Evolutionary conservation across 2,113 vertebrate genomes (phyloP), one percentile per base, ranked within the genome.

Genomic region (Myotis yumanensis): DNA sequence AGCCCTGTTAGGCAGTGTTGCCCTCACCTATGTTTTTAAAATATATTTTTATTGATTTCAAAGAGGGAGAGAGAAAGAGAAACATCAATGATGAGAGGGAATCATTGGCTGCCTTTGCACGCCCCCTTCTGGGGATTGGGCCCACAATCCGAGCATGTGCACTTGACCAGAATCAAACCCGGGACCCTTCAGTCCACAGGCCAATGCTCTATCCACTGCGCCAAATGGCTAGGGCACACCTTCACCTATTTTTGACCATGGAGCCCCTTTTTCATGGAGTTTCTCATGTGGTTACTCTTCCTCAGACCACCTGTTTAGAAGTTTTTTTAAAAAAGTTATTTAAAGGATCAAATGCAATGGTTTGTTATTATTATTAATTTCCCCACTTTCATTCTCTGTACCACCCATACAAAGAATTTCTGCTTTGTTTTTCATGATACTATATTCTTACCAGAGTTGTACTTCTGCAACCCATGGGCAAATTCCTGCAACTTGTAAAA

Each of bases 351-450:
- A 76, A 64, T 77, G 7, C 30, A 30, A 22, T 87, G 22, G 22
- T 16, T 93, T 82, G 4, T 77, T 14, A 64, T 40, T 62, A 40
- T 48, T 43, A 15, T 54, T 72, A 11, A 62, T 86, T 73, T 76
- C 32, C 64, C 22, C 16, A 46, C 14, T 79, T 94, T 43, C 18
- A 83, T 72, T 90, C 37, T 86, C 71, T 90, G 2, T 23, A 9
- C 28, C 23, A 62, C 30, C 2, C 23, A 11, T 9, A 62, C 46
- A 86, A 72, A 93, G 15, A 66, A 43, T 28, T 91, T 46, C 11
- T 52, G 15, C 28, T 92, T 96, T 32, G 10, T 71, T 90, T 95
- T 85, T 94, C 28, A 35, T 52, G 68, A 75, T 62, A 69, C 37
- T 92, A 37, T 30, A 10, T 87, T 75, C 48, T 87, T 75, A 66